phyloP scores from a whole-genome alignment of 2,888 invertebrate species.

The Callimorpha dominula region DNA sequence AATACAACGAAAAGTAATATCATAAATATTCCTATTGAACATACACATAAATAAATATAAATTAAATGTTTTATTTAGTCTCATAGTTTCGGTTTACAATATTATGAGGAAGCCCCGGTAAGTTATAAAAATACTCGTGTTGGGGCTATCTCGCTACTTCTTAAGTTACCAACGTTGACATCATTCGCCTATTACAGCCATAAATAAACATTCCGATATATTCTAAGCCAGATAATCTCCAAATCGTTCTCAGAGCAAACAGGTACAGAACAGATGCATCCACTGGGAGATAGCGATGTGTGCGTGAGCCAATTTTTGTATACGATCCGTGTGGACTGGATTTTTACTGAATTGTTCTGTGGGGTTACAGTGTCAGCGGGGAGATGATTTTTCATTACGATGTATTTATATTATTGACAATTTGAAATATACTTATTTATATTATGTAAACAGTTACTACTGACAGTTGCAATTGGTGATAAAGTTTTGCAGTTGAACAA shows the following conservation, averaged over 20 bases:
- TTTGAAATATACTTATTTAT: no score
- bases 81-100: no score
- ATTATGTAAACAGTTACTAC: background rate
- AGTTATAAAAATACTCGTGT: no score
- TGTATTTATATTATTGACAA: background rate
- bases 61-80: no score
- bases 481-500: background rate
- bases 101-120: no score
- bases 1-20: no score
- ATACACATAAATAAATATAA: no score
- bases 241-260: conserved; percentile 13
- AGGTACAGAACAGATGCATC: conserved; percentile 45
- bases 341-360: conserved; percentile 49
- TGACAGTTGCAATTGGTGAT: background rate
- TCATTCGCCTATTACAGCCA: background rate
- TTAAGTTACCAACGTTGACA: no score
- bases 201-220: conserved; percentile 6
- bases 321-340: conserved; percentile 47
- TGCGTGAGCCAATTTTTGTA: conserved; percentile 55
- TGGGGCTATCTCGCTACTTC: no score
- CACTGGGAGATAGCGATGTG: conserved; percentile 26
- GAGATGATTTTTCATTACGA: background rate
- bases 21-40: no score
- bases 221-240: conserved; percentile 17
- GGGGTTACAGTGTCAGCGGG: conserved; percentile 25